Evolutionary conservation across 2,797 vertebrate species (phyloP).

Genomic region (Chiroxiphia lanceolata): DNA sequence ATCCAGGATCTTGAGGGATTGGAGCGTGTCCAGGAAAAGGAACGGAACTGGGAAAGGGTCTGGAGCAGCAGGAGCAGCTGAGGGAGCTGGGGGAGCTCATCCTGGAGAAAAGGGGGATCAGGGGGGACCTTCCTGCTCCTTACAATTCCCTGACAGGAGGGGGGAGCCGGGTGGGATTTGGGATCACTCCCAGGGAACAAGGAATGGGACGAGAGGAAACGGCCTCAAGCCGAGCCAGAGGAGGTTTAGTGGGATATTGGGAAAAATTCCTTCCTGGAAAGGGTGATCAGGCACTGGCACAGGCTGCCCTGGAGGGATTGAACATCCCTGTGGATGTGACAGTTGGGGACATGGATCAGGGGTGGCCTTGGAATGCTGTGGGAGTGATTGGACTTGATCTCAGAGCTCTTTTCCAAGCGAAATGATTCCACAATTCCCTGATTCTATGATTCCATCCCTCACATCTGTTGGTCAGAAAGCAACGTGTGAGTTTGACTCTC

Average conservation of each 20-base stretch:
- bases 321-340: not conserved
- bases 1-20: not conserved
- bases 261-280: not conserved
- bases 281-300: not conserved
- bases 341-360: not conserved
- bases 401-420: not conserved
- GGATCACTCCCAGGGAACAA: not conserved
- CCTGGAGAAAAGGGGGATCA: not conserved
- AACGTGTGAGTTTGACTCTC: too few species aligned
- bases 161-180: not conserved
- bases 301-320: not conserved
- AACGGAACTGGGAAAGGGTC: not conserved
- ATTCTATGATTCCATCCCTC: not conserved
- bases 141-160: not conserved
- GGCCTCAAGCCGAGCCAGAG: not conserved
- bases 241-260: not conserved
- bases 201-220: fast-evolving
- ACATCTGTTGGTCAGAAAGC: not conserved
- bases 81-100: not conserved
- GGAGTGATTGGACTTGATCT: not conserved
- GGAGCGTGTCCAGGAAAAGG: not conserved
- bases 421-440: not conserved
- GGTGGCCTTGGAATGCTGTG: not conserved
- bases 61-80: not conserved
- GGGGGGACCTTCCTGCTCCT: not conserved